Percentiles rank a stretch among this genome's conserved stretches.
Evolutionary conservation across 2,113 vertebrate genomes (phyloP).

Genomic region (Sapajus apella): DNA sequence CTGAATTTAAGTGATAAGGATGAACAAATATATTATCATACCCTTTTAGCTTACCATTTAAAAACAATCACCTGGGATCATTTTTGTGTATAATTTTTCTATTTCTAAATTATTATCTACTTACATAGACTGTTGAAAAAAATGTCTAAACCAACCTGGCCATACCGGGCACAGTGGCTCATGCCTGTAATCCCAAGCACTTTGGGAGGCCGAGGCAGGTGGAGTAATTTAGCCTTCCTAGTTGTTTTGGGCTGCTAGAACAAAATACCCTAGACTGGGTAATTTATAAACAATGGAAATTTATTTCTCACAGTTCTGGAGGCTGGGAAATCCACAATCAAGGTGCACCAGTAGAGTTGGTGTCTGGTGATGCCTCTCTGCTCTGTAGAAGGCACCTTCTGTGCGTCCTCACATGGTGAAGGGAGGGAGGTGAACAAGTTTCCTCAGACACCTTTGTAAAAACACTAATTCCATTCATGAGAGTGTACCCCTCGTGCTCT

Average conservation of each 20-base stretch:
- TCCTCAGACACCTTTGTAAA: not conserved
- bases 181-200: too few relatives aligned
- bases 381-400: not conserved
- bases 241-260: not conserved
- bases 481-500: not conserved
- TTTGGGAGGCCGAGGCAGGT: too few relatives aligned
- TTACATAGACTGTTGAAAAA: not conserved
- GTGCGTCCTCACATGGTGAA: not conserved
- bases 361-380: not conserved
- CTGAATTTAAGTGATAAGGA: not conserved
- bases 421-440: not conserved
- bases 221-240: not conserved
- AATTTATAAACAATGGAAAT: not conserved
- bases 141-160: not conserved
- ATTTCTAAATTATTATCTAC: not conserved
- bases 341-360: not conserved
- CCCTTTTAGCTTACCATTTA: not conserved
- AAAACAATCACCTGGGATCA: not conserved
- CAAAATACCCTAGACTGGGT: not conserved
- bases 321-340: not conserved
- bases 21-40: not conserved
- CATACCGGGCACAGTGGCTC: too few relatives aligned
- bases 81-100: constrained; percentile 14
- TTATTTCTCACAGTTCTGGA: not conserved
- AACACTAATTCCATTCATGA: not conserved